Conservation (phyloP, 2,888 invertebrate genomes). For the Pachymerium ferrugineum region DNA sequence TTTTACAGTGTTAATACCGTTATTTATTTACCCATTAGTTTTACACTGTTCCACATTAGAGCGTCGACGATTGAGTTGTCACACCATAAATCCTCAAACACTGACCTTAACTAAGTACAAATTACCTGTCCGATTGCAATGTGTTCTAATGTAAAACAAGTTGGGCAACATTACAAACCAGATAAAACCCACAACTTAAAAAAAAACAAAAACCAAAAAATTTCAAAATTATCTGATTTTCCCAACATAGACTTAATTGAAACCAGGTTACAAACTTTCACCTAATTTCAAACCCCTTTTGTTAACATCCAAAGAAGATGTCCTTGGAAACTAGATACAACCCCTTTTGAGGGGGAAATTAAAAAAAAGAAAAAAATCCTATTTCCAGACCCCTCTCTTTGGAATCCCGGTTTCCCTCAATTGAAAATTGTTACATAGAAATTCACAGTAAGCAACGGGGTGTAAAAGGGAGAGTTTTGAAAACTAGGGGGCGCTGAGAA, state of each 20-base stretch:
- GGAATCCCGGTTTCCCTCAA: neutral
- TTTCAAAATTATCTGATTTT: neutral
- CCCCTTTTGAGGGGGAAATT: neutral
- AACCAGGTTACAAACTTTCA: neutral
- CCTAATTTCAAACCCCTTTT: conserved; percentile 3
- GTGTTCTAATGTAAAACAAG: neutral
- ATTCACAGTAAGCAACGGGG: conserved; percentile 8
- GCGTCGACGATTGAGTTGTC: too few relatives aligned
- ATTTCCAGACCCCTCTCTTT: neutral
- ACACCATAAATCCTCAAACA: neutral
- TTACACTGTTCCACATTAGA: too few relatives aligned
- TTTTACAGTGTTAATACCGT: too few relatives aligned
- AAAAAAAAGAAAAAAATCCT: neutral
- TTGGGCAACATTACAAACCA: neutral
- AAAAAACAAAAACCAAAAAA: neutral
- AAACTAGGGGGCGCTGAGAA: neutral
- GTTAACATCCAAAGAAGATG: neutral
- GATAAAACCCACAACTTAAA: neutral
- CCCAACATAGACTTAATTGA: neutral
- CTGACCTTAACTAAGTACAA: neutral
- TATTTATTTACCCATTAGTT: too few relatives aligned
- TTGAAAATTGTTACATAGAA: neutral
- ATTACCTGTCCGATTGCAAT: too few relatives aligned
- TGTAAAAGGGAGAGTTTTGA: too few relatives aligned
- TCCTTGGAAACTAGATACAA: neutral